A percentile compares a stretch with the other conserved stretches of the same genome.
Conservation (phyloP, 2,113 vertebrate species). For the Tyto alba region DNA sequence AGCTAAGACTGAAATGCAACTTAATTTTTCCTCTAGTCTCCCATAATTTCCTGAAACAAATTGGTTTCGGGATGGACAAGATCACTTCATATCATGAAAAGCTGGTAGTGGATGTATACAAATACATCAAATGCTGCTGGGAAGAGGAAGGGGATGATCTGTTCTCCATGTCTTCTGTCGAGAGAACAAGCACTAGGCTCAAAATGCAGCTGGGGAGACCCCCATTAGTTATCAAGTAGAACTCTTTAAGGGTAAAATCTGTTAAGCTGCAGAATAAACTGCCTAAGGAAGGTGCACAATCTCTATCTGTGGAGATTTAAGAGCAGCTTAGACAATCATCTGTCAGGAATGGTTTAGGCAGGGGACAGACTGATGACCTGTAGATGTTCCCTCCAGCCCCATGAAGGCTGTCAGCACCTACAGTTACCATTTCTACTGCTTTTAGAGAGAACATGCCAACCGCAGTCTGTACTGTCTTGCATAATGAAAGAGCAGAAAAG, state of each 20-base stretch:
- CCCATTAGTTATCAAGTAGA: not conserved
- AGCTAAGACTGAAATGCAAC: not conserved
- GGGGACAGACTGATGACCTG: not conserved
- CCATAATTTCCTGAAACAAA: not conserved
- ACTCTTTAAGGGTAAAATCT: not conserved
- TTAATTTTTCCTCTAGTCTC: not conserved
- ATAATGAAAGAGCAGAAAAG: not conserved
- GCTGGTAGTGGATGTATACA: not conserved
- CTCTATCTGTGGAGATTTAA: not conserved
- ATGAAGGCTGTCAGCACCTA: not conserved
- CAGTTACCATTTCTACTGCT: not conserved
- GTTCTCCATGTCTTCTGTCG: not conserved
- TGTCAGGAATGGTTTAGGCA: not conserved
- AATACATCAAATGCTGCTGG: not conserved
- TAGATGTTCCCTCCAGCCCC: not conserved
- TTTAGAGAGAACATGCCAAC: not conserved
- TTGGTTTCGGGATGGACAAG: not conserved
- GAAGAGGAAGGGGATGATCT: not conserved
- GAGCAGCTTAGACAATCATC: not conserved
- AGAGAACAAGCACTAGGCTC: not conserved
- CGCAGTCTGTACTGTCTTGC: not conserved
- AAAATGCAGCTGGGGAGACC: not conserved
- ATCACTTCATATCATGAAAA: not conserved
- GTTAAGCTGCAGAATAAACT: not conserved
- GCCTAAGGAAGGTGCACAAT: not conserved